Evolutionary conservation across 1,140 invertebrate genomes (phyloP).

Genomic region (Pseudomyrmex pallidus): DNA sequence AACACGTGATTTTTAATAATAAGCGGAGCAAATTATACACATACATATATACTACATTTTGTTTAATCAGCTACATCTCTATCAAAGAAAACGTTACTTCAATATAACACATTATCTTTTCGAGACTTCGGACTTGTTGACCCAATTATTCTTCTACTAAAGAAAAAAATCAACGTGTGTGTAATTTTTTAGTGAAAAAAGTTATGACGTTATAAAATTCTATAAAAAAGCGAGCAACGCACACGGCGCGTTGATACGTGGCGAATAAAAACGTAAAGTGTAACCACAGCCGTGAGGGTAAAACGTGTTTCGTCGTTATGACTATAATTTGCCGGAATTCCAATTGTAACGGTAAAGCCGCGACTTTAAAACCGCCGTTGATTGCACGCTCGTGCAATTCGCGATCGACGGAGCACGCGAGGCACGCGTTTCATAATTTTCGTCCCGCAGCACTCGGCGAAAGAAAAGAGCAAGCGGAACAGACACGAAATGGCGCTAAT

Average conservation of each 20-base stretch:
- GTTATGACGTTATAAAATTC: background rate
- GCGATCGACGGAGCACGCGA: constrained; percentile 53
- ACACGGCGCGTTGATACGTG: constrained; percentile 21
- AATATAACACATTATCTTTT: background rate
- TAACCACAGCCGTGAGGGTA: background rate
- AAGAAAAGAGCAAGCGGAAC: constrained; percentile 18
- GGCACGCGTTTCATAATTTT: constrained; percentile 61
- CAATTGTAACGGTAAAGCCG: constrained; percentile 51
- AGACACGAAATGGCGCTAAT: constrained; percentile 65
- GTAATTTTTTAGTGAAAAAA: background rate
- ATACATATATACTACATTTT: background rate
- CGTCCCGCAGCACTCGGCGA: background rate
- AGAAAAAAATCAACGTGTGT: background rate
- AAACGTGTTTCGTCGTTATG: constrained; percentile 25
- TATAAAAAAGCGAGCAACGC: constrained; percentile 4
- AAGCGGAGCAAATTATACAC: background rate
- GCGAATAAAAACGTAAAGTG: constrained; percentile 52
- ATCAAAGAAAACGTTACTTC: background rate
- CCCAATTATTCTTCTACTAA: background rate
- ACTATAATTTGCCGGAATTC: constrained; percentile 50
- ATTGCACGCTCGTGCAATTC: constrained; percentile 62
- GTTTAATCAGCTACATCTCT: background rate
- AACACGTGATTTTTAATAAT: background rate
- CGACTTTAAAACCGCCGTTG: constrained; percentile 22
- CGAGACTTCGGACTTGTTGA: background rate